phyloP scores from a whole-genome alignment of 2,888 invertebrate genomes.

The Ectropis crepuscularia region DNA sequence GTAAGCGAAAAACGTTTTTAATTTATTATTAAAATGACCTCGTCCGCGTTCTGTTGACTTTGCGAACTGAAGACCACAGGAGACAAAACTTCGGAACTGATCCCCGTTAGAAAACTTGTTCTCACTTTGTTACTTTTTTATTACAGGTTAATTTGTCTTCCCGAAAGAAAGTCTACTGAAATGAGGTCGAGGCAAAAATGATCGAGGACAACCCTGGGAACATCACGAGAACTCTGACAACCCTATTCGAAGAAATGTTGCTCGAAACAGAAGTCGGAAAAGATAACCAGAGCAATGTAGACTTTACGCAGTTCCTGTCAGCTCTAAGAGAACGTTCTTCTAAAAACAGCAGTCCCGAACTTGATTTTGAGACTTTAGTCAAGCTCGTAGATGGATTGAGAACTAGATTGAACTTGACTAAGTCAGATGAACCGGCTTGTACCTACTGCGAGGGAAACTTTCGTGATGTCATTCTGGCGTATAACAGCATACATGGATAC shows the following conservation, averaged over 20 bases:
- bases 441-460: slow-evolving; percentile 86
- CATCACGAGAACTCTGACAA: slow-evolving; percentile 72
- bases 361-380: slow-evolving; percentile 73
- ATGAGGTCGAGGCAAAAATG: slow-evolving; percentile 54
- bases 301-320: slow-evolving; percentile 67
- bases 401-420: slow-evolving; percentile 67
- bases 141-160: slow-evolving; percentile 43
- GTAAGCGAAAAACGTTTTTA: too few species aligned
- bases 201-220: slow-evolving; percentile 62
- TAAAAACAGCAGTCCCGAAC: slow-evolving; percentile 63
- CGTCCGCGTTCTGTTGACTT: not conserved
- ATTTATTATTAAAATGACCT: not conserved
- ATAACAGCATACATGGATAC: slow-evolving; percentile 92
- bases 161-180: slow-evolving; percentile 15
- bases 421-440: slow-evolving; percentile 61
- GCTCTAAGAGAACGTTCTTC: slow-evolving; percentile 63
- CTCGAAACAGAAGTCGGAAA: slow-evolving; percentile 62
- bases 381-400: slow-evolving; percentile 72
- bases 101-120: slow-evolving; percentile 10
- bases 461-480: slow-evolving; percentile 85
- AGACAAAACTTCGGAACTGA: slow-evolving; percentile 12
- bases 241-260: slow-evolving; percentile 74
- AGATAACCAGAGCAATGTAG: slow-evolving; percentile 65
- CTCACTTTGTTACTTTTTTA: slow-evolving; percentile 35
- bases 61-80: slow-evolving; percentile 7